phyloP scores from a whole-genome alignment of 2,113 vertebrate genomes.

The Sus scrofa region T2T-Sscrofa CM000830.6:100506001-100506500 shows the following conservation, averaged over 20 bases:
- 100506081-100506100: neutral
- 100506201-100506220: slow-evolving; percentile 22
- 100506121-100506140: neutral
- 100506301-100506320: slow-evolving; percentile 37
- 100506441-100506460: slow-evolving; percentile 4
- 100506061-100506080: neutral
- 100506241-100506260: neutral
- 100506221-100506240: slow-evolving; percentile 18
- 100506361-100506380: slow-evolving; percentile 71
- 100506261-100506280: slow-evolving; percentile 49
- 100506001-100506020: slow-evolving; percentile 35
- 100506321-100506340: slow-evolving; percentile 71
- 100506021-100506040: slow-evolving; percentile 37
- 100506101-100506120: neutral
- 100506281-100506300: slow-evolving; percentile 56
- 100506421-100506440: slow-evolving; percentile 18
- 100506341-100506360: slow-evolving; percentile 62
- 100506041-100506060: neutral
- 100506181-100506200: neutral
- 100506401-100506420: slow-evolving; percentile 5
- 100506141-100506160: neutral
- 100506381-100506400: slow-evolving; percentile 38
- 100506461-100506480: slow-evolving; percentile 22
- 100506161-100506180: slow-evolving; percentile 4
- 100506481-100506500: slow-evolving; percentile 7